A percentile compares a stretch with the other conserved stretches of the same genome.
Evolutionary conservation across 1,140 invertebrate species (phyloP).

Genomic region (Nasonia vitripennis): DNA sequence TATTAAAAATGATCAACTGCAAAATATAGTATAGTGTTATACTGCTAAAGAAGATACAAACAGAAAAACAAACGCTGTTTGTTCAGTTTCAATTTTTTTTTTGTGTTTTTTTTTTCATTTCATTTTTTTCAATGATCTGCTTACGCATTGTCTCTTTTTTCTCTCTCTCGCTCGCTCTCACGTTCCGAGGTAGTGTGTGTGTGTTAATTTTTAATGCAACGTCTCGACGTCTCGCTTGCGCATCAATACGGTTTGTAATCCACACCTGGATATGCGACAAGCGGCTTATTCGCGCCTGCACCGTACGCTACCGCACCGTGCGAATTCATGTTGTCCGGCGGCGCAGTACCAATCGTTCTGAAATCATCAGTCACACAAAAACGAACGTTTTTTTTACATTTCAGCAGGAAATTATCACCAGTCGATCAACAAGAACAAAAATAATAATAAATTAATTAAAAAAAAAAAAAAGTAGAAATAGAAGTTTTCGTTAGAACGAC

Average conservation of each 20-base stretch:
- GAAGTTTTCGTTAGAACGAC: not conserved
- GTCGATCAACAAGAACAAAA: conserved; percentile 5
- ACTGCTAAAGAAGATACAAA: conserved; percentile 29
- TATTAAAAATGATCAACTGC: conserved; percentile 44
- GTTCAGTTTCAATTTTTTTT: not conserved
- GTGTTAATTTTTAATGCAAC: conserved; percentile 25
- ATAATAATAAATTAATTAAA: not conserved
- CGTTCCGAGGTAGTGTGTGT: conserved; percentile 38
- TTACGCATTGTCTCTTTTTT: conserved; percentile 22
- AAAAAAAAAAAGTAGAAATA: not conserved
- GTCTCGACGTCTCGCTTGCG: conserved; percentile 31
- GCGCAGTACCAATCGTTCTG: conserved; percentile 63
- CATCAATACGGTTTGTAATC: conserved; percentile 57
- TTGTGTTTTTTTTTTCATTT: too few species aligned
- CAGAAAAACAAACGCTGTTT: conserved; percentile 16
- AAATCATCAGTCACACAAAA: conserved; percentile 63
- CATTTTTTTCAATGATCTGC: not conserved
- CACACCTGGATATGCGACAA: conserved; percentile 59
- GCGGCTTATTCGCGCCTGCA: conserved; percentile 57
- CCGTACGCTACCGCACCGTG: conserved; percentile 56
- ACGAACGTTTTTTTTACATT: conserved; percentile 60
- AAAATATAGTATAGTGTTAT: conserved; percentile 21
- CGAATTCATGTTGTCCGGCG: conserved; percentile 58
- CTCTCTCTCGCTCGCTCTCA: conserved; percentile 25
- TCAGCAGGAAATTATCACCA: conserved; percentile 8